A percentile compares a stretch with the other conserved stretches of the same genome.
phyloP scores from a whole-genome alignment of 2,888 invertebrate species.

The Sialis lutaria region DNA sequence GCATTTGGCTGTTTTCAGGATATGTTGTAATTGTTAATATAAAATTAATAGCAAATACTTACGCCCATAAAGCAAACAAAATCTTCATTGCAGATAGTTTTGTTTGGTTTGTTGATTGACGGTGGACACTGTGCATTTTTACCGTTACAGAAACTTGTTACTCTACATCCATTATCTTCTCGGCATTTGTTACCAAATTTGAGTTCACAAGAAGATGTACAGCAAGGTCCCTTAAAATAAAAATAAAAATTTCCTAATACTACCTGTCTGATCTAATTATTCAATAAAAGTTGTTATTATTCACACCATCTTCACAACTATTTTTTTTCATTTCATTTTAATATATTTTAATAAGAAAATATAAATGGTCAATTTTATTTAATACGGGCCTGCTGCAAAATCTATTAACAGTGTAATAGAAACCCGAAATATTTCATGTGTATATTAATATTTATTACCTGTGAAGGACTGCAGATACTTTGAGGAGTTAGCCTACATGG shows the following conservation, averaged over 20 bases:
- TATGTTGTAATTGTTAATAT: too few relatives aligned
- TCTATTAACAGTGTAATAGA: too few relatives aligned
- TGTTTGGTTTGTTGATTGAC: constrained; percentile 81
- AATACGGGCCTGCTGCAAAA: too few relatives aligned
- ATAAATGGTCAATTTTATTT: too few relatives aligned
- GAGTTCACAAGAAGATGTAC: constrained; percentile 70
- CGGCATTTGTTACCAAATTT: constrained; percentile 79
- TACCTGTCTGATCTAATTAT: too few relatives aligned
- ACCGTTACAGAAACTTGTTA: constrained; percentile 84
- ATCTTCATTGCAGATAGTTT: constrained; percentile 91
- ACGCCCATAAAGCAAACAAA: constrained; percentile 96
- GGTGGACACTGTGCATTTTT: constrained; percentile 79
- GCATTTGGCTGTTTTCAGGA: too few relatives aligned
- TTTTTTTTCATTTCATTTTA: too few relatives aligned
- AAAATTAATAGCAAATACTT: constrained; percentile 22
- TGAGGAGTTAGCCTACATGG: constrained; percentile 76
- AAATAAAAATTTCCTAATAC: constrained; percentile 3
- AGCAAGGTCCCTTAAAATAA: constrained; percentile 72
- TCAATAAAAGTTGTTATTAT: too few relatives aligned
- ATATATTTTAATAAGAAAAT: too few relatives aligned
- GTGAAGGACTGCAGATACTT: constrained; percentile 64
- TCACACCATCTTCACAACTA: too few relatives aligned
- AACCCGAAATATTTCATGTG: too few relatives aligned
- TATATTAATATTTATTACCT: constrained; percentile 32
- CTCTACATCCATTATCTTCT: constrained; percentile 85